phyloP scores from a whole-genome alignment of 2,113 vertebrate genomes.

The Phrynocephalus versicolor region DNA sequence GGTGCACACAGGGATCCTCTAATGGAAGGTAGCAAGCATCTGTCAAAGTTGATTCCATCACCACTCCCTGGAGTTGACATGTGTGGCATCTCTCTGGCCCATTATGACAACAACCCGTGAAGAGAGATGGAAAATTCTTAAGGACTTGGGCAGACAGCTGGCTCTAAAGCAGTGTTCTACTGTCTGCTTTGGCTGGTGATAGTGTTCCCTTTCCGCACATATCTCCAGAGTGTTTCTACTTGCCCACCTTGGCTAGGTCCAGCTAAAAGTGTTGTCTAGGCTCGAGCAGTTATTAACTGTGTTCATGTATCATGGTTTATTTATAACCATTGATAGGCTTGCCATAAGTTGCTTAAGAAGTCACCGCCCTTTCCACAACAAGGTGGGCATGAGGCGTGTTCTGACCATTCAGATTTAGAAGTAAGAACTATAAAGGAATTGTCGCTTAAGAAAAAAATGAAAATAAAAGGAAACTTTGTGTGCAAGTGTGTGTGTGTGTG shows the following conservation, averaged over 20 bases:
- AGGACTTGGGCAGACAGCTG: conserved; percentile 52
- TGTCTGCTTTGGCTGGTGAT: conserved; percentile 35
- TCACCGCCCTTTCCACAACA: conserved; percentile 53
- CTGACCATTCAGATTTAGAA: conserved; percentile 52
- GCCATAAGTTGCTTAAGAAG: conserved; percentile 61
- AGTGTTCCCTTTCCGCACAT: conserved; percentile 29
- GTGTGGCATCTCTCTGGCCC: background rate
- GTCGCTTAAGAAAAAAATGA: conserved; percentile 32
- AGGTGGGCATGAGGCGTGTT: conserved; percentile 16
- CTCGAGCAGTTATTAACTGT: conserved; percentile 70
- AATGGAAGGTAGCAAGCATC: background rate
- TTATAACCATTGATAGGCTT: conserved; percentile 66
- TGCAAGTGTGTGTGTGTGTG: too few relatives aligned
- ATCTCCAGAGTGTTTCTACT: conserved; percentile 58
- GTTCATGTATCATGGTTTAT: conserved; percentile 66
- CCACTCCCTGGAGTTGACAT: background rate
- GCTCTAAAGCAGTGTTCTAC: conserved; percentile 52
- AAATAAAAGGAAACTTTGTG: conserved; percentile 33
- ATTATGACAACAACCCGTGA: conserved; percentile 41
- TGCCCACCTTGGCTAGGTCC: conserved; percentile 33
- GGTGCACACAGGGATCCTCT: background rate
- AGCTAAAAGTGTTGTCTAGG: conserved; percentile 56
- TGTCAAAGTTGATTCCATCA: background rate
- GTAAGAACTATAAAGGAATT: conserved; percentile 40
- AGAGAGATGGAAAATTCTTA: conserved; percentile 27